Evolutionary conservation across 2,113 vertebrate genomes (phyloP).

Genomic region (Odocoileus virginianus): DNA sequence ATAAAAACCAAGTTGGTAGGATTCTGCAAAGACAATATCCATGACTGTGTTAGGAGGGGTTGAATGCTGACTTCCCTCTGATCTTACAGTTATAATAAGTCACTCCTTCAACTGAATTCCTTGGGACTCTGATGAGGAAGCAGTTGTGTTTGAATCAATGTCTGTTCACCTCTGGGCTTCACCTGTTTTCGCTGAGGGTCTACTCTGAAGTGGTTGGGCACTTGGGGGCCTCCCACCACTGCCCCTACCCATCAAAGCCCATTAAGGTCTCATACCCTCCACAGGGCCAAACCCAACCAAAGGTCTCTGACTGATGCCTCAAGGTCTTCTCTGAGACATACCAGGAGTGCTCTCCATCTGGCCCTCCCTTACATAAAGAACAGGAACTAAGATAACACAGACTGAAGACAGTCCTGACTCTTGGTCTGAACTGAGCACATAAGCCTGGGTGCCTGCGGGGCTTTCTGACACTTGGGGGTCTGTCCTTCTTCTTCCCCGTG

Average conservation of each 20-base stretch:
- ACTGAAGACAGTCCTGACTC: not conserved
- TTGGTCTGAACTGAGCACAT: not conserved
- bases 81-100: not conserved
- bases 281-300: no score
- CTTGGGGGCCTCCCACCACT: not conserved
- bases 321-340: not conserved
- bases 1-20: not conserved
- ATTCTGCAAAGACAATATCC: slow-evolving; percentile 58
- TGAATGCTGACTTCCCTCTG: not conserved
- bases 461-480: not conserved
- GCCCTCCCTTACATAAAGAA: no score
- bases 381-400: no score
- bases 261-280: not conserved
- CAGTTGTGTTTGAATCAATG: not conserved
- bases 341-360: not conserved
- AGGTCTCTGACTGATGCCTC: not conserved
- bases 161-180: accelerated
- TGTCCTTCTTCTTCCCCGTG: not conserved
- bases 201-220: not conserved
- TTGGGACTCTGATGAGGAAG: not conserved
- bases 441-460: no score
- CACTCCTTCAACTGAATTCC: not conserved
- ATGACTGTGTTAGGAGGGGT: not conserved
- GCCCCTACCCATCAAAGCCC: not conserved
- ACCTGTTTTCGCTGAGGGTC: not conserved